These are phyloP conservation scores for Sminthopsis crassicaudata DNA, from an alignment of 2,113 vertebrate genomes.

Conservation along the genomic window DNA sequence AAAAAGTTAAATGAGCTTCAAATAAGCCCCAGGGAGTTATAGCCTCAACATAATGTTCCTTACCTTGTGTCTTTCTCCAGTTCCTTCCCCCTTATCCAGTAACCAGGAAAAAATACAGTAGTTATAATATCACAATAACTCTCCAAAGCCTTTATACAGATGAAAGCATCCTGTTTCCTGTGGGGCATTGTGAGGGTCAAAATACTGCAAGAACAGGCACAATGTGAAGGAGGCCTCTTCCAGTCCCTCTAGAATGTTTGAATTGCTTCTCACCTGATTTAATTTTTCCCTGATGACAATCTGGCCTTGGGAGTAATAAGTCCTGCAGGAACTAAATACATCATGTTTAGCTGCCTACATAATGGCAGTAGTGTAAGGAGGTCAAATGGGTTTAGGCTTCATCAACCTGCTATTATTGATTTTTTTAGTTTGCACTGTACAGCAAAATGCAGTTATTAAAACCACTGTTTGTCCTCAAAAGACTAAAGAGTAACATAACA, in stretches of 20 bases:
- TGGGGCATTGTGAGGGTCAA: conserved; percentile 37
- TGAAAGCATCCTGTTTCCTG: conserved; percentile 63
- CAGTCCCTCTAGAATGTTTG: conserved; percentile 68
- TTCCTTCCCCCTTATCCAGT: neutral
- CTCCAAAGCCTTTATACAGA: conserved; percentile 46
- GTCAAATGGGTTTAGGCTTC: conserved; percentile 67
- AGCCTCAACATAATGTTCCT: neutral
- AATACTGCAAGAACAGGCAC: neutral
- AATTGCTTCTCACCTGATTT: conserved; percentile 76
- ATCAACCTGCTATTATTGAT: conserved; percentile 68
- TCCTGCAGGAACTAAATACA: conserved; percentile 68
- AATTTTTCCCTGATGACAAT: conserved; percentile 79
- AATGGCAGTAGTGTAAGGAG: conserved; percentile 58
- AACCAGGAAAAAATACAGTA: neutral
- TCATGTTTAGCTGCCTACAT: conserved; percentile 76
- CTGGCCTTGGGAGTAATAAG: conserved; percentile 77
- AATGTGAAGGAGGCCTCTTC: conserved; percentile 59
- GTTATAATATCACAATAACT: conserved; percentile 10
- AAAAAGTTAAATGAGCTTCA: neutral
- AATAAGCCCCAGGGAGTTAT: neutral
- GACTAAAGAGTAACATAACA: conserved; percentile 32
- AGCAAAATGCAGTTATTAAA: conserved; percentile 64
- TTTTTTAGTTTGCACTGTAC: conserved; percentile 49
- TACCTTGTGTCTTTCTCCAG: neutral
- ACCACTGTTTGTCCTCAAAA: conserved; percentile 66